Conservation (phyloP, 2,888 invertebrate genomes). For the Cephus pulcher region DNA sequence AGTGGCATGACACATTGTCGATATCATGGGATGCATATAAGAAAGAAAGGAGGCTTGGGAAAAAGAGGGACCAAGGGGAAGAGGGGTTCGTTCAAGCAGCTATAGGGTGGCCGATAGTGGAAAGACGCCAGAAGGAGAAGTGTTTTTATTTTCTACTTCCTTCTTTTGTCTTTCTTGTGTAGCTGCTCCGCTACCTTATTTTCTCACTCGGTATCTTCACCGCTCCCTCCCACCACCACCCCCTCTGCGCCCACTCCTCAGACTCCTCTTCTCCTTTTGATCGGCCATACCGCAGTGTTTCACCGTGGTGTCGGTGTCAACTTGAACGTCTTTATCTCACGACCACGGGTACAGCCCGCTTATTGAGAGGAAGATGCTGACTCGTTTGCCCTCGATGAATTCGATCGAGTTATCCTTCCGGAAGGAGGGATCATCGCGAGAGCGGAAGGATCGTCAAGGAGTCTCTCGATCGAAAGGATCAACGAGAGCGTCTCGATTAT, state of each 20-base stretch:
- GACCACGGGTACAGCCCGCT: conserved; percentile 33
- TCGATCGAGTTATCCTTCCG: background rate
- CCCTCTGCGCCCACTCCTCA: no score
- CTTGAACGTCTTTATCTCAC: conserved; percentile 28
- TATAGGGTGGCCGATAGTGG: background rate
- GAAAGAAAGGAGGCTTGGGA: background rate
- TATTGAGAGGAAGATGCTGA: conserved; percentile 21
- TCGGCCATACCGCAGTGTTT: background rate
- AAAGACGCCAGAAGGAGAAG: background rate
- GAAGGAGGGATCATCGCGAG: background rate
- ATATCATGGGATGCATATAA: background rate
- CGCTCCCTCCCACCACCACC: no score
- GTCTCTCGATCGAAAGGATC: background rate
- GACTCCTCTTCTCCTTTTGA: background rate
- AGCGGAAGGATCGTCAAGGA: background rate
- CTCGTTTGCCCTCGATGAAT: background rate
- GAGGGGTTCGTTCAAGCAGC: background rate
- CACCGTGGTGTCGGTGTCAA: background rate
- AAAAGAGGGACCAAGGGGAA: background rate
- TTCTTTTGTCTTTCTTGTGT: background rate
- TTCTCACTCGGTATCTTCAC: background rate
- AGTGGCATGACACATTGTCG: background rate
- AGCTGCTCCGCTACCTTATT: background rate
- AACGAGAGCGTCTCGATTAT: background rate
- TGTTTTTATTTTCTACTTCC: background rate